Evolutionary conservation across 2,113 vertebrate species (phyloP), one percentile per base, ranked within the genome.

Genomic region (Psilopsiagon aurifrons): DNA sequence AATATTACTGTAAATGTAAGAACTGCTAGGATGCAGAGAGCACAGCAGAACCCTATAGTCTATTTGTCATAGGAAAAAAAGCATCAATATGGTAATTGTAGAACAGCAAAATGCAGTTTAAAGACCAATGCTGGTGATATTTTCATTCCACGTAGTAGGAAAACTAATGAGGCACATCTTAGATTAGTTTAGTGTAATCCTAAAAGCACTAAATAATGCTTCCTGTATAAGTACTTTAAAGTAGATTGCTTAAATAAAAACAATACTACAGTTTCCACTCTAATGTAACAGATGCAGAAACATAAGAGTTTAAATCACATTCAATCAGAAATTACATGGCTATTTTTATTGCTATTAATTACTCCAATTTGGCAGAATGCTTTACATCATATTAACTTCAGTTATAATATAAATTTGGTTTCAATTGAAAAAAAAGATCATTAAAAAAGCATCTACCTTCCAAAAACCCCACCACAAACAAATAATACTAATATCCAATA

Each of bases 141-240:
- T 59, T 73, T 92, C 91, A 89, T 88, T 95, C 73, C 37, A 82
- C 1, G 4, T 77, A 68, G 55, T 75, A 57, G 60, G 55, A 94
- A 94, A 96, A 89, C 77, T 95, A 89, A 88, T 96, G 86, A 90
- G 64, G 19, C 81, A 90, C 35, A 70, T 75, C 87, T 91, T 84
- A 79, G 77, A 84, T 88, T 80, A 87, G 39, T 94, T 95, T 88
- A 88, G 70, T 82, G 57, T 47, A 79, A 85, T 89, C 67, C 67
- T 90, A 69, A 88, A 92, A 92, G 71, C 41, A 80, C 67, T 94
- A 91, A 96, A 94, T 84, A 95, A 91, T 3, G 2, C 35, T 78
- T 91, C 46, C 68, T 68, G 16, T 47, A 2, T 7, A 84, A 86
- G 37, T 67, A 78, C 49, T 92, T 86, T 51, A 57, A 90, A 35